Evolutionary conservation across 2,888 invertebrate genomes (phyloP), one percentile per base, ranked within the genome.

Genomic region (Meiosimyza platycephala): DNA sequence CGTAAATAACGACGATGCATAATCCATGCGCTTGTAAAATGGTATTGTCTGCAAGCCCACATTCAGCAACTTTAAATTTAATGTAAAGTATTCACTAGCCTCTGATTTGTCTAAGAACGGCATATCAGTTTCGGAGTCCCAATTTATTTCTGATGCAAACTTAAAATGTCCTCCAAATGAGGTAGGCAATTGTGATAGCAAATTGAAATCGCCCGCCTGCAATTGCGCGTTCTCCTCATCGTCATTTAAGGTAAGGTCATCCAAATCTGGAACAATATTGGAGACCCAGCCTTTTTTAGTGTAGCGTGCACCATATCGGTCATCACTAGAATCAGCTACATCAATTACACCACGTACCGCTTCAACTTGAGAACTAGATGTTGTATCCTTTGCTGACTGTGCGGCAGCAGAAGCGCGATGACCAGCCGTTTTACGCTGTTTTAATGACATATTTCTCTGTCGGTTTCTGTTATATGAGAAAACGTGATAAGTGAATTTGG

Each of bases 1-100:
- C 3, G 84, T 86, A 54, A 89, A 89, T 80, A 88, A 84, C 3
- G 79, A 77, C 0, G 85, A 77, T 0, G 86, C 76, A 57, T 87
- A 86, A 63, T 87, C 84, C 79, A 88, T 79, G 15, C 87, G 87
- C 71, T 88, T 86, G 77, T 88, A 86, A 74, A 88, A 89, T 0
- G 89, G 88, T 76, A 89, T 86, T n/a, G 88, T 87, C 72, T 84
- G 81, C n/a, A 89, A 79, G 0, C 88, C 87, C 22, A 81, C 81
- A 47, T 86, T 86, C 1, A 89, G 79, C 2, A 84, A 78, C 22
- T 84, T 83, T 2, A 88, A 79, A 77, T 89, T 86, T 1, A 89
- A 77, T 0, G 86, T 87, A 48, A 89, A 89, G 72, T 87, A 88
- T 59, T 87, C 83, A 48, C 84, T 81, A 12, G 82, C 82, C 16